Percentiles rank a stretch among this genome's conserved stretches.
phyloP scores from a whole-genome alignment of 2,797 vertebrate species.

The Anomalospiza imberbis region DNA sequence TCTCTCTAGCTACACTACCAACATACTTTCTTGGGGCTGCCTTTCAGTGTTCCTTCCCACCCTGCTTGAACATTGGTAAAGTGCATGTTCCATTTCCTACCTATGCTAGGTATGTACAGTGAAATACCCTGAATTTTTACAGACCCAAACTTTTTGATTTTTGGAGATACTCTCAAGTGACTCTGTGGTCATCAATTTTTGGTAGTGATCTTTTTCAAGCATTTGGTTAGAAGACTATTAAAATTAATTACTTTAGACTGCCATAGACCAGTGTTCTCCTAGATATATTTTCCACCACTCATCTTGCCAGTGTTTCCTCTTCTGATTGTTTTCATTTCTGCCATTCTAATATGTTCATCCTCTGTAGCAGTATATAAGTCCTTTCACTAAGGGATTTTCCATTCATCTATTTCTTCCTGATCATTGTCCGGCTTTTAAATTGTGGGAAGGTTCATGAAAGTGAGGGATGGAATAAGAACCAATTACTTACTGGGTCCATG shows the following conservation, averaged over 20 bases:
- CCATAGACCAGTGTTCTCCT: background rate
- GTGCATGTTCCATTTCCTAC: background rate
- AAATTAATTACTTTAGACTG: background rate
- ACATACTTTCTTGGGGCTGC: background rate
- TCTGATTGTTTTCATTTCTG: background rate
- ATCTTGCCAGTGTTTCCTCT: background rate
- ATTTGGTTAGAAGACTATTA: background rate
- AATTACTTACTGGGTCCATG: conserved; percentile 28
- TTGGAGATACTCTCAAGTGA: conserved; percentile 79
- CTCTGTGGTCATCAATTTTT: conserved; percentile 39
- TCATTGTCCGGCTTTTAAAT: background rate
- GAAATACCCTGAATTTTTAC: background rate
- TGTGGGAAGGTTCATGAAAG: background rate
- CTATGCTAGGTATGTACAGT: background rate
- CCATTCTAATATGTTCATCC: background rate
- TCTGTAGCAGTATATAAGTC: background rate
- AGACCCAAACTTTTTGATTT: background rate
- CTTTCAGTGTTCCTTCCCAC: background rate
- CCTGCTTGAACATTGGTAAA: background rate
- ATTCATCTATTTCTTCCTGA: background rate
- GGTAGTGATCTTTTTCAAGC: background rate
- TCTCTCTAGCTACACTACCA: background rate
- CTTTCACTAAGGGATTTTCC: background rate
- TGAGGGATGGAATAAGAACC: background rate
- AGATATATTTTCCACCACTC: background rate